Base-by-base conservation (phyloP, 2,888 invertebrate genomes). In the Lacanobia wlatinum region DNA sequence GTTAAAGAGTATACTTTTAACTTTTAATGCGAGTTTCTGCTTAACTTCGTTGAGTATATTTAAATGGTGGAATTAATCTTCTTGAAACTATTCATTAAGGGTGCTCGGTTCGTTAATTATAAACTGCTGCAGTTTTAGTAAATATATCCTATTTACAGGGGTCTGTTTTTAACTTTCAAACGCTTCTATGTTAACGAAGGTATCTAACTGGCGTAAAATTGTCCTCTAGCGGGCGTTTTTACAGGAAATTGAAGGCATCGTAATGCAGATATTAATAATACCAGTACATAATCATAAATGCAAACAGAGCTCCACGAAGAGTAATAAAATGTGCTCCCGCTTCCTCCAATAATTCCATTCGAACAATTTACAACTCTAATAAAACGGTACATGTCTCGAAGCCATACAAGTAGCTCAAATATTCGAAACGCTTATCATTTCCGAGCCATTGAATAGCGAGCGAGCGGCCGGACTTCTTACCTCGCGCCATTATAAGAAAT, bases 401-500 rank as follows among this genome's bases (percentile, higher is more conserved):
- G 70, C 70, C 84, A 83, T 82, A 87, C 85, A 88, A 89, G 90
- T 88, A 87, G 87, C 88, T 89, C 86, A 85, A 87, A 89, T 89
- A 88, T 89, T 88, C 85, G 87, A 87, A 88, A 87, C 90, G 91
- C 91, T 92, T 93, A 92, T 93, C 92, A 91, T 91, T 92, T 93
- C 90, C 91, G 82, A 89, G 65, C 91, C 91, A 93, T 93, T 92
- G 92, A 89, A 88, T 84, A 75, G 84, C 80, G 75, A 80, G 85
- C 90, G 73, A 83, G 69, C 76, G 72, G 61, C 75, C 74, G 69
- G 83, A 64, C 87, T 88, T 86, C 89, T 90, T 88, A 86, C 89
- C 88, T 89, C 82, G 76, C 83, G 82, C 90, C 89, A 90, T 89
- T 90, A 89, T 88, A 90, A 89, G 91, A 91, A 91, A 91, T 92